These are phyloP conservation scores for Tethea ocularis DNA, from an alignment of 2,888 invertebrate genomes.

Conservation along the genomic window DNA sequence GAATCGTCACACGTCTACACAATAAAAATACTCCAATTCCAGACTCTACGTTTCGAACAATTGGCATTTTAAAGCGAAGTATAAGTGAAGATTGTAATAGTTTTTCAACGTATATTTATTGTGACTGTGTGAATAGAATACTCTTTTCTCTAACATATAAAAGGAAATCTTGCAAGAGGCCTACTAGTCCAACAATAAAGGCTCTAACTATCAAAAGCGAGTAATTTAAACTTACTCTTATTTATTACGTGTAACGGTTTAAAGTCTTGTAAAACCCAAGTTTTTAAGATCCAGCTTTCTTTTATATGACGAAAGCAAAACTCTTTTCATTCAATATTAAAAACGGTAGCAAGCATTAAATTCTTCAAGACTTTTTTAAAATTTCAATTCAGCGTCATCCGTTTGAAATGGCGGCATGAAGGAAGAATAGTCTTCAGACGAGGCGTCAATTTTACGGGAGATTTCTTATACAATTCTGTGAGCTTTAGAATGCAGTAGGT, in stretches of 20 bases:
- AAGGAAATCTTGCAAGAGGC: too few species aligned
- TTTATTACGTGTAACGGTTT: too few species aligned
- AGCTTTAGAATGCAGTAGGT: conserved; percentile 14
- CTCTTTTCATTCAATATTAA: not conserved
- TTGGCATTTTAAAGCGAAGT: not conserved
- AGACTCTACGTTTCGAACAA: conserved; percentile 8
- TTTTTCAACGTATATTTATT: not conserved
- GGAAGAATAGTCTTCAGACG: conserved; percentile 56
- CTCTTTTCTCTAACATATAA: too few species aligned
- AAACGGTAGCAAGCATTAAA: conserved; percentile 7
- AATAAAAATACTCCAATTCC: conserved; percentile 15
- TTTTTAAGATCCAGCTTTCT: too few species aligned
- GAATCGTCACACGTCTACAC: conserved; percentile 44
- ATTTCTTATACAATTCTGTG: conserved; percentile 62
- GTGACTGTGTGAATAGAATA: not conserved
- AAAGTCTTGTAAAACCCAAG: too few species aligned
- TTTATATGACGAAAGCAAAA: not conserved
- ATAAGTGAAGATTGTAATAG: conserved; percentile 1
- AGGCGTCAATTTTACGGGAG: conserved; percentile 78
- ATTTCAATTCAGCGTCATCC: conserved; percentile 59
- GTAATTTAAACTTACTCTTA: too few species aligned
- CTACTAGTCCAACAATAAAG: too few species aligned
- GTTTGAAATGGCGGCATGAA: conserved; percentile 34
- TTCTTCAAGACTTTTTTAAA: conserved; percentile 37
- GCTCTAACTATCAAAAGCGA: too few species aligned